phyloP scores from a whole-genome alignment of 2,888 invertebrate genomes.

The Trisateles emortualis region DNA sequence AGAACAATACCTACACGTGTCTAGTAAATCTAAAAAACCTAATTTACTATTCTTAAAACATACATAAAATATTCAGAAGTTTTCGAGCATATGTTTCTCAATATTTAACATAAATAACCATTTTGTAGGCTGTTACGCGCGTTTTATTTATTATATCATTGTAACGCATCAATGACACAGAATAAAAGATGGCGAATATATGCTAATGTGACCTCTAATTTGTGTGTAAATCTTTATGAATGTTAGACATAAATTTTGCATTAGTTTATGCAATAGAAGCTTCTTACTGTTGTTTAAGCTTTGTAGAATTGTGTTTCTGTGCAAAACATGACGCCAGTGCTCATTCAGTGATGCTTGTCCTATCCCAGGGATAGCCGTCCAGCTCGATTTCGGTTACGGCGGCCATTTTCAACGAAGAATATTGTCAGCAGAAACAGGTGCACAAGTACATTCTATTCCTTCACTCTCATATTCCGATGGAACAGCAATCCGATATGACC shows the following conservation, averaged over 20 bases:
- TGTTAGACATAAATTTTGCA: conserved; percentile 23
- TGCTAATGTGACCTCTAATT: conserved; percentile 40
- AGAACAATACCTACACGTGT: background rate
- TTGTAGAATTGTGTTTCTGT: too few species aligned
- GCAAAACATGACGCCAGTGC: too few species aligned
- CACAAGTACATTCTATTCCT: too few species aligned
- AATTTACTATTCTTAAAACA: conserved; percentile 27
- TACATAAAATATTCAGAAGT: conserved; percentile 34
- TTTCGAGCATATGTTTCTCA: conserved; percentile 27
- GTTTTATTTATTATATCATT: conserved; percentile 31
- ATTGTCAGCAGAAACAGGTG: too few species aligned
- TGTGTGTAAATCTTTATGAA: conserved; percentile 30
- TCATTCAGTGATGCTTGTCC: too few species aligned
- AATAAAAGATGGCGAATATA: conserved; percentile 40
- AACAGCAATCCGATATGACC: too few species aligned
- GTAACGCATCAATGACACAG: conserved; percentile 35
- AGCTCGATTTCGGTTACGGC: too few species aligned
- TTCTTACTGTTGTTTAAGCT: background rate
- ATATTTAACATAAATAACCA: conserved; percentile 43
- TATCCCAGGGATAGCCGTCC: too few species aligned
- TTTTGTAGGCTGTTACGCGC: conserved; percentile 31
- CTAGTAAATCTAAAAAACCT: conserved; percentile 14
- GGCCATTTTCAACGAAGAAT: too few species aligned
- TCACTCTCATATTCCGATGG: too few species aligned
- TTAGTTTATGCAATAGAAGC: conserved; percentile 20